Base-by-base conservation (phyloP, 1,140 invertebrate species). In the Acromyrmex charruanus region DNA sequence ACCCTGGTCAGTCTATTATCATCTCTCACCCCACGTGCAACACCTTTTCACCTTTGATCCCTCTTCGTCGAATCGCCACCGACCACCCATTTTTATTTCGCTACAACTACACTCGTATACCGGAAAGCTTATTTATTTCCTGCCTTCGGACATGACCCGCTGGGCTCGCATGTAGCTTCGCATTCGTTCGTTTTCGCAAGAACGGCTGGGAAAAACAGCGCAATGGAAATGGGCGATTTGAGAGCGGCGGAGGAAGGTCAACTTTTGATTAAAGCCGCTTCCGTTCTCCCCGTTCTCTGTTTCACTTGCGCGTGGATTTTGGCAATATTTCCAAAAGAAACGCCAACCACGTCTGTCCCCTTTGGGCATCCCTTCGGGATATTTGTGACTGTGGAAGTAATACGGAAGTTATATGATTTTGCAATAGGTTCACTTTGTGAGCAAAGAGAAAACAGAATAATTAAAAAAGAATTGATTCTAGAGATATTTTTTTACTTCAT, bases 61-160 rank as follows among this genome's bases (percentile, higher is more conserved):
- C 18, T 28, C 44, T 21, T 44, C 31, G 79, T 59, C 31, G 51
- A 55, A 77, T 68, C 75, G 39, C 75, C 49, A 21, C 12, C 51
- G 65, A 58, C 63, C 49, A 35, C 39, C n/a, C 9, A 44, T 65
- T 86, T 80, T 80, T 80, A 68, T 68, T 81, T 80, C 25, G 10
- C 75, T 53, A 49, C 75, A 49, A 51, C 21, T 35, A 59, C 44
- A 44, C 58, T 55, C 35, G 44, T 55, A 68, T n/a, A 59, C 51
- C 63, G 31, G 25, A 49, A 80, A 80, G 77, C 65, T 81, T 86
- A 86, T 86, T 86, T 86, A 86, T 86, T 59, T 86, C 65, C 63
- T 28, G 75, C 63, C 16, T 44, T n/a, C 59, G 84, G 72, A 79
- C 61, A 35, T 12, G 28, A 12, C 9, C 39, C 39, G 39, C 14